Percentiles rank a stretch among this genome's conserved stretches.
phyloP scores from a whole-genome alignment of 2,113 vertebrate species.

The Himantopus leucocephalus region DNA sequence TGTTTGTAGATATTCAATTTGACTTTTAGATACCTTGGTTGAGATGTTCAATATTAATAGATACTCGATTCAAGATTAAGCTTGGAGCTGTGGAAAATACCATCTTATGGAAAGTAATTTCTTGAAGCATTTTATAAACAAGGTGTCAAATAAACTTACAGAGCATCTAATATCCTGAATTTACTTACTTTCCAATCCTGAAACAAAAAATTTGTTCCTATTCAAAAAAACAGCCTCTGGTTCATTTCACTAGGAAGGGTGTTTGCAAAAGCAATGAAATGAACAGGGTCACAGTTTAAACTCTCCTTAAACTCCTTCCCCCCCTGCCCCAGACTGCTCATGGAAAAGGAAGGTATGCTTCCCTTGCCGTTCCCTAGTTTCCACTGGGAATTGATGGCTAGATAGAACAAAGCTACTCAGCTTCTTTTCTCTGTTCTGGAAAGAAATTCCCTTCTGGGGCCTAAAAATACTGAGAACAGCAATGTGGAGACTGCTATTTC shows the following conservation, averaged over 20 bases:
- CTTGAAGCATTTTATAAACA: not conserved
- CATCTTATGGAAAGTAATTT: not conserved
- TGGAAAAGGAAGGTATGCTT: not conserved
- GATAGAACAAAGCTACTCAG: not conserved
- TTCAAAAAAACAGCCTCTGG: not conserved
- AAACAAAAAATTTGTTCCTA: not conserved
- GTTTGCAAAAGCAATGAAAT: not conserved
- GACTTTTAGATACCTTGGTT: slow-evolving; percentile 10
- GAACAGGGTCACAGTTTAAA: not conserved
- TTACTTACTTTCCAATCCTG: not conserved
- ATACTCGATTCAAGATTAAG: not conserved
- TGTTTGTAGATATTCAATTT: slow-evolving; percentile 14
- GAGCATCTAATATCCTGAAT: not conserved
- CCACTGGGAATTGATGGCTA: not conserved
- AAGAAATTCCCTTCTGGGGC: not conserved
- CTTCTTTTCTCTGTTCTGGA: not conserved
- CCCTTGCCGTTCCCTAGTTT: not conserved
- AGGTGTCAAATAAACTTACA: not conserved
- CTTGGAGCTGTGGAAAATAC: not conserved
- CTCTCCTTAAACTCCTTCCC: not conserved
- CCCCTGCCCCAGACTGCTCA: not conserved
- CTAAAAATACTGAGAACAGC: not conserved
- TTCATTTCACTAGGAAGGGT: not conserved
- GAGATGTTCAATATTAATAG: slow-evolving; percentile 28
- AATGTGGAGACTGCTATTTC: not conserved